Conservation (phyloP, 2,888 invertebrate genomes). For the Phengaris alcon region DNA sequence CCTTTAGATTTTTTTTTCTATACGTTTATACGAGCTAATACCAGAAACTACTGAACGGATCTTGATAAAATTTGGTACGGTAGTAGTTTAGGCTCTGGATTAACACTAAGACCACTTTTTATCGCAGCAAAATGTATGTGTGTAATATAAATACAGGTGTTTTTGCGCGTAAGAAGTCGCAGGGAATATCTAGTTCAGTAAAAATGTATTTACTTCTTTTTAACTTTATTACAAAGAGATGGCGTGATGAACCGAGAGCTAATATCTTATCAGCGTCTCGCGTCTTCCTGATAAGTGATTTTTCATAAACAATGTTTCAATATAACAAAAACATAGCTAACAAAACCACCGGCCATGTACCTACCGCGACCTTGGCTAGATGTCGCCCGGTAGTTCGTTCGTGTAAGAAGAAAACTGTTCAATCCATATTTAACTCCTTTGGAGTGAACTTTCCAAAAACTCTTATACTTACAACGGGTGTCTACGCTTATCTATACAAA, state of each 20-base stretch:
- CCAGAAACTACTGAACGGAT: no score
- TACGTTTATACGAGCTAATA: no score
- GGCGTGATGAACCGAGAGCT: slow-evolving; percentile 1
- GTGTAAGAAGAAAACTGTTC: neutral
- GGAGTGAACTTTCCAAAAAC: neutral
- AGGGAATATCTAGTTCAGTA: neutral
- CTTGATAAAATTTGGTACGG: no score
- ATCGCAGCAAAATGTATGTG: no score
- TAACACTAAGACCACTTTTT: no score
- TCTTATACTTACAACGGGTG: no score
- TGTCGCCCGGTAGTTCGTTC: neutral
- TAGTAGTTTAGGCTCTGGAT: no score
- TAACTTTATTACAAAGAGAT: neutral
- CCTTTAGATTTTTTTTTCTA: no score
- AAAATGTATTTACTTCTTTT: neutral
- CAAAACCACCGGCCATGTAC: neutral
- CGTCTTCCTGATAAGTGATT: slow-evolving; percentile 56
- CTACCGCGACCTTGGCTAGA: no score
- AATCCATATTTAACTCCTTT: neutral
- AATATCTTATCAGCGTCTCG: slow-evolving; percentile 63
- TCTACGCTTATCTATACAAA: no score
- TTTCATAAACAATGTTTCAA: slow-evolving; percentile 48
- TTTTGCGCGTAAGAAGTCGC: no score
- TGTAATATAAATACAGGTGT: no score
- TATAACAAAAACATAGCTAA: slow-evolving; percentile 15